Conservation (phyloP, 2,797 vertebrate genomes). For the Cichlasoma orientale region DNA sequence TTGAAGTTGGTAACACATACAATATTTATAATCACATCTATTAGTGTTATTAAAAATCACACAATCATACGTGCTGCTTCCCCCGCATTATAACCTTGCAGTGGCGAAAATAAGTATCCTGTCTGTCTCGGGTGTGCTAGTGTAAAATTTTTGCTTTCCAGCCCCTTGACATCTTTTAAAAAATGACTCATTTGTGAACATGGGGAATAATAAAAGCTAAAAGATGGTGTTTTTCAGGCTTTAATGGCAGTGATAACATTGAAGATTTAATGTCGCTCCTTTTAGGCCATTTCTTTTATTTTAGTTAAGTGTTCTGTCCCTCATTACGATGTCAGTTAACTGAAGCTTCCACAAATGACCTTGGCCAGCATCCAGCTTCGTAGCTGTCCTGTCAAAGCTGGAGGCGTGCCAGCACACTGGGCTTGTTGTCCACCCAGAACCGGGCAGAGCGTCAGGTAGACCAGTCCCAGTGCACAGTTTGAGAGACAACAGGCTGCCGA, state of each 20-base stretch:
- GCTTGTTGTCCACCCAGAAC: conserved; percentile 51
- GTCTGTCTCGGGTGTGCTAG: not conserved
- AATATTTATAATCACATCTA: not conserved
- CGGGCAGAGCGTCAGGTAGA: conserved; percentile 49
- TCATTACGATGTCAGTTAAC: conserved; percentile 57
- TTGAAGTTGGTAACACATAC: too few relatives aligned
- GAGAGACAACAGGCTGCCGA: conserved; percentile 57
- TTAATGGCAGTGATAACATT: conserved; percentile 1
- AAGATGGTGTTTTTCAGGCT: not conserved
- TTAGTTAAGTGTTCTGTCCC: conserved; percentile 46
- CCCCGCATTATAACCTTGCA: not conserved
- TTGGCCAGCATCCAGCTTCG: conserved; percentile 66
- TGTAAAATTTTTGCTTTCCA: not conserved
- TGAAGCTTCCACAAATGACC: conserved; percentile 67
- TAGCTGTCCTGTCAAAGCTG: conserved; percentile 45
- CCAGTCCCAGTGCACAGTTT: conserved; percentile 52
- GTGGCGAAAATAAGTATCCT: not conserved
- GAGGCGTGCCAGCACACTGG: conserved; percentile 44
- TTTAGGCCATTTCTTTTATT: conserved; percentile 8
- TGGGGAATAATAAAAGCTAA: not conserved
- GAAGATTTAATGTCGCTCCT: not conserved
- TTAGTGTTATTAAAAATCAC: not conserved
- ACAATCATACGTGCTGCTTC: not conserved
- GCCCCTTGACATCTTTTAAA: not conserved
- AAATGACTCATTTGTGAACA: not conserved